A percentile compares a stretch with the other conserved stretches of the same genome.
These are phyloP conservation scores for Etia nguti DNA, from an alignment of 2,113 vertebrate genomes.

Conservation along the genomic window DNA sequence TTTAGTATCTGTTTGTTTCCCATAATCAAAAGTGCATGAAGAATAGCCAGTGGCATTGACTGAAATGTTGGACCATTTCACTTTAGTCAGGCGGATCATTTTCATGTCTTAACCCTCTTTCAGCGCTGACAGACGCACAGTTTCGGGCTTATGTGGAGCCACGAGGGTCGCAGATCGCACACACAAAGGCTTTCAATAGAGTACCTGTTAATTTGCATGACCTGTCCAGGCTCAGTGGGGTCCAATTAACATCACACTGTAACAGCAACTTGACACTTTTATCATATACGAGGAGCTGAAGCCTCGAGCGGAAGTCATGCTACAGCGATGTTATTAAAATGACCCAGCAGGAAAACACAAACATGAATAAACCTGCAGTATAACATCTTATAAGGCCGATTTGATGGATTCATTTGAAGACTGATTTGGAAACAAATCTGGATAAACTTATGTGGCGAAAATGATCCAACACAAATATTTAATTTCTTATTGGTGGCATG, in stretches of 20 bases:
- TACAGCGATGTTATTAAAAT: not conserved
- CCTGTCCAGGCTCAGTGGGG: not conserved
- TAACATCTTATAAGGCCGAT: not conserved
- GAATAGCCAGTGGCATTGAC: not conserved
- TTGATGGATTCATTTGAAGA: not conserved
- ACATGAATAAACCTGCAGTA: not conserved
- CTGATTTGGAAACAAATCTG: not conserved
- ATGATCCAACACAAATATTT: not conserved
- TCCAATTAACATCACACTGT: not conserved
- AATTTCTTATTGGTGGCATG: not conserved
- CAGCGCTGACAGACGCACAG: not conserved
- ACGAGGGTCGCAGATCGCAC: not conserved
- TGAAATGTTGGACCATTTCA: not conserved
- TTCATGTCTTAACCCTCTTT: not conserved
- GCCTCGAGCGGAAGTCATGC: not conserved
- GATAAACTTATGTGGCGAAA: not conserved
- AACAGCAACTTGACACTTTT: not conserved
- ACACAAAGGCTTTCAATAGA: not conserved
- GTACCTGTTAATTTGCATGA: not conserved
- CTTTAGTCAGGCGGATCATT: not conserved
- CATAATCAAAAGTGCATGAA: not conserved
- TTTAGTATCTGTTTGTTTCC: not conserved
- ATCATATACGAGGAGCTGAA: not conserved
- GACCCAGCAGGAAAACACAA: not conserved
- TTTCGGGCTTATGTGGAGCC: not conserved